Evolutionary conservation across 2,797 vertebrate species (phyloP).

Genomic region (Eidolon dupreanum): DNA sequence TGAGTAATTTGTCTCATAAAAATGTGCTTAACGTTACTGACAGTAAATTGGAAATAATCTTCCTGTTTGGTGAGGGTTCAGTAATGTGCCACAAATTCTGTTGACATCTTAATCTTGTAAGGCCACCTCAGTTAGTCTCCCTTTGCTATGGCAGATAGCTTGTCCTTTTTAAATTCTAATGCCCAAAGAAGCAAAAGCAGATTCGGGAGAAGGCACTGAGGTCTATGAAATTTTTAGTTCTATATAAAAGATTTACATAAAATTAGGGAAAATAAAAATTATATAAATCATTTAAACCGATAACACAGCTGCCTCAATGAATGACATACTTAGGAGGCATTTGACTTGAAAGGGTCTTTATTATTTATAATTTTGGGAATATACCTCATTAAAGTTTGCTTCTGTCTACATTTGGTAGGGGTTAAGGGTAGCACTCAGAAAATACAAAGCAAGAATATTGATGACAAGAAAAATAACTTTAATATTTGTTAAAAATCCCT

Average conservation of each 20-base stretch:
- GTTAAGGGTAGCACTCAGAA: not conserved
- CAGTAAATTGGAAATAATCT: slow-evolving; percentile 18
- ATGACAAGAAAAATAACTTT: not conserved
- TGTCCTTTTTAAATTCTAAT: not conserved
- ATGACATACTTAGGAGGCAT: not conserved
- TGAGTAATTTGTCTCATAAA: slow-evolving; percentile 20
- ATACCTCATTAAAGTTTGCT: not conserved
- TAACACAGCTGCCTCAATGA: not conserved
- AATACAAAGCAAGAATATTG: not conserved
- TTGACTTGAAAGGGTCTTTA: not conserved
- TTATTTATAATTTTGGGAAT: not conserved
- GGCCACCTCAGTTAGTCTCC: not conserved
- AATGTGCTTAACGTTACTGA: not conserved
- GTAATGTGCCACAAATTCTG: not conserved
- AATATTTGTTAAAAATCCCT: slow-evolving; percentile 1
- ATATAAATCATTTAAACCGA: not conserved
- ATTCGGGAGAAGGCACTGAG: not conserved
- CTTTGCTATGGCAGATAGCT: not conserved
- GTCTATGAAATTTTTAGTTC: not conserved
- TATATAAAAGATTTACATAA: not conserved
- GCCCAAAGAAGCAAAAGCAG: not conserved
- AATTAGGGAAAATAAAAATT: not conserved
- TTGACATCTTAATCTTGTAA: not conserved
- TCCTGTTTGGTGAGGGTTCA: not conserved
- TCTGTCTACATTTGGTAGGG: not conserved